Evolutionary conservation across 2,797 vertebrate species (phyloP), one percentile per base, ranked within the genome.

Genomic region (Myotis myotis): DNA sequence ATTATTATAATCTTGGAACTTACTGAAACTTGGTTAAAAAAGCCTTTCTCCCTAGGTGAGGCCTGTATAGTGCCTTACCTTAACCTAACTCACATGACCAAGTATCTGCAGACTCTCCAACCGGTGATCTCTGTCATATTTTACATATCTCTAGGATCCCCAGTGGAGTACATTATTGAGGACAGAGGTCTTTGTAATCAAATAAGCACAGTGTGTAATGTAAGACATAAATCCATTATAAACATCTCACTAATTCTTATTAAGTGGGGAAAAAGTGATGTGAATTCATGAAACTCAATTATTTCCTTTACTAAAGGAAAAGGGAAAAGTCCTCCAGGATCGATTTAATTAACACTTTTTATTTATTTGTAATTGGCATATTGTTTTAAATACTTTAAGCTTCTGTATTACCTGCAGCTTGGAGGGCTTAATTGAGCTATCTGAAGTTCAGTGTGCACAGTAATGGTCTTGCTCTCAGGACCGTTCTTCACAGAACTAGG

Each of bases 381-480:
- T 30, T 82, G 25, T 78, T 95, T 96, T 51, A 92, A 88, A 79
- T 53, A 88, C 30, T 28, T 91, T 30, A 83, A 74, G 16, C 49
- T 80, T 88, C 72, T 53, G 53, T 75, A 87, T 44, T 80, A 47
- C 3, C 33, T 51, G 55, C 25, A 47, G 17, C 13, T 68, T 57
- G 33, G 19, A 86, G 41, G 57, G 33, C 16, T 91, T 89, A 62
- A 49, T 60, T 20, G 75, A 87, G 20, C 44, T 66, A 57, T 22
- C 13, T 81, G 68, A 41, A 44, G 12, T 44, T 33, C 23, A 33
- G n/a, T 28, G 41, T 76, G 55, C 11, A 76, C 25, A 44, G 36
- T 30, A 85, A 38, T 2, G n/a, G 16, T 66, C 49, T 41, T 92
- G 12, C 11, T 36, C 33, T 44, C 60, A 62, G 49, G 7, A 33